Conservation (phyloP, 1,140 invertebrate species). For the Heterodera carotae region DNA sequence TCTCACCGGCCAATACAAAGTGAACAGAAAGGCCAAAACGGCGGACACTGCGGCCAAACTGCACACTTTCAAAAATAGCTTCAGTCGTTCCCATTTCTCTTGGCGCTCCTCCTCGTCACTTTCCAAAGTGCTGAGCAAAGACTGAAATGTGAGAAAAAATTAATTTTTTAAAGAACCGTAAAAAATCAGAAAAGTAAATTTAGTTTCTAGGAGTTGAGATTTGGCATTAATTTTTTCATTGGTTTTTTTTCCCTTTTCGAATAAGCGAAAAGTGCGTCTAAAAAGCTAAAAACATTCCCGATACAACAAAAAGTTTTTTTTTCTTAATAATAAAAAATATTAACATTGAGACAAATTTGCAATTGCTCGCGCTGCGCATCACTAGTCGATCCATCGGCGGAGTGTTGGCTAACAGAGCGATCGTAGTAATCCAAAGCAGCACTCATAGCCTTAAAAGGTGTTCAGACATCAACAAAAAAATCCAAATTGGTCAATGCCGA, state of each 20-base stretch:
- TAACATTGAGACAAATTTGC: neutral
- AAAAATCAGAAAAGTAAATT: neutral
- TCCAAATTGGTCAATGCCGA: neutral
- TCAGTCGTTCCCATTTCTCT: conserved; percentile 5
- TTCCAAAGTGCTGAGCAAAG: conserved; percentile 1
- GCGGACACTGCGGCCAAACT: neutral
- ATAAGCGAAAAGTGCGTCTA: neutral
- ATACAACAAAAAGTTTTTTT: neutral
- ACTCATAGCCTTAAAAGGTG: neutral
- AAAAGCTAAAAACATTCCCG: neutral
- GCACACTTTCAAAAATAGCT: neutral
- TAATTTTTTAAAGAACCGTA: neutral
- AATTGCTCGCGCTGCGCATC: neutral
- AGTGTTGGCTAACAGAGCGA: neutral
- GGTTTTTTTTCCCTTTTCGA: neutral
- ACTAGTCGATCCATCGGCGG: neutral
- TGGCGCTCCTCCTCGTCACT: neutral
- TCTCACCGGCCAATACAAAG: conserved; percentile 11
- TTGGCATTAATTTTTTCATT: neutral
- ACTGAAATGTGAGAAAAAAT: neutral
- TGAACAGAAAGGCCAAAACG: conserved; percentile 2
- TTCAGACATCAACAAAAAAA: neutral
- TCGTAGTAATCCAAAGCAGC: neutral
- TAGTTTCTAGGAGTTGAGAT: neutral
- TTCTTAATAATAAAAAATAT: neutral